Evolutionary conservation across 2,888 invertebrate species (phyloP).

Genomic region (Glaucopsyche alexis): DNA sequence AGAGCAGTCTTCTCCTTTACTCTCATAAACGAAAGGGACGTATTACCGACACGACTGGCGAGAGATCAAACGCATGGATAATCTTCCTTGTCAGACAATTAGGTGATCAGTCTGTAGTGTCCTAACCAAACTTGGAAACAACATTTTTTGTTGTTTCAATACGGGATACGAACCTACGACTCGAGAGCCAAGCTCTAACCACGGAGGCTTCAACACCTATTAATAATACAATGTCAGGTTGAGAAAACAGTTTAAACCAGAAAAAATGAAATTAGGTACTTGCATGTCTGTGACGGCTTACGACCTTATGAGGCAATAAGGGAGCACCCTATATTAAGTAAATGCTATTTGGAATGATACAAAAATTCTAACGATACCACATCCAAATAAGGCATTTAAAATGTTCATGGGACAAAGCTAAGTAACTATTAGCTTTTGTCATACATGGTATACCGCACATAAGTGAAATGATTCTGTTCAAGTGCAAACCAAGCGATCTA

Average conservation of each 20-base stretch:
- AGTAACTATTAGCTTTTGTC: neutral
- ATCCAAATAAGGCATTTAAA: slow-evolving; percentile 1
- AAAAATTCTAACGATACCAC: slow-evolving; percentile 15
- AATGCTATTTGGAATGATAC: neutral
- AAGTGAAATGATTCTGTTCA: neutral
- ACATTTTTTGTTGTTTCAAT: too few species aligned
- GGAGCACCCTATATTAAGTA: neutral
- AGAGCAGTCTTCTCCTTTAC: too few species aligned
- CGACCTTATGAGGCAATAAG: neutral
- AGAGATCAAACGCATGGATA: too few species aligned
- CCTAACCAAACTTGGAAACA: too few species aligned
- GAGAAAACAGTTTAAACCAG: neutral
- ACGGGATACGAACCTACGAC: too few species aligned
- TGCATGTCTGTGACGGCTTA: neutral
- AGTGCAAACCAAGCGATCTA: neutral
- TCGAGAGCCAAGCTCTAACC: too few species aligned
- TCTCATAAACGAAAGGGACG: too few species aligned
- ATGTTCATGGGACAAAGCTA: slow-evolving; percentile 3
- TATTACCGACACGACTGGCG: too few species aligned
- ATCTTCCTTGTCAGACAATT: too few species aligned
- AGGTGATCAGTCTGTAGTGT: too few species aligned
- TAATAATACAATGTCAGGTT: too few species aligned
- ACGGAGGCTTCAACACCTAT: too few species aligned
- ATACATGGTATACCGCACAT: neutral
- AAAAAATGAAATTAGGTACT: neutral